These are phyloP conservation scores for Paraplagusia blochii DNA, from an alignment of 2,113 vertebrate species.

Conservation along the genomic window DNA sequence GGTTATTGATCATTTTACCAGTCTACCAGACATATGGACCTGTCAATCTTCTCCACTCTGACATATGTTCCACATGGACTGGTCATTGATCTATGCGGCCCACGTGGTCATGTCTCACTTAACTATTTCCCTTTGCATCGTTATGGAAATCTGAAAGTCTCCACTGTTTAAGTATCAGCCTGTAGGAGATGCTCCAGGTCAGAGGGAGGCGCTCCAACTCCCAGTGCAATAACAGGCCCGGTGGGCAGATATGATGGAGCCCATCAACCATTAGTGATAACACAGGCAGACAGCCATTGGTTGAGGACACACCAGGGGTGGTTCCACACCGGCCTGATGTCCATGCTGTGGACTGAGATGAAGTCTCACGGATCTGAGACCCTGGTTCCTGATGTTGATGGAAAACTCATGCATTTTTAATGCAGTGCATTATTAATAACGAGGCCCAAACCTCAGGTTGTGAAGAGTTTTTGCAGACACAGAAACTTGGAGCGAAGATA, in stretches of 20 bases:
- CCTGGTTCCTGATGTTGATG: slow-evolving; percentile 42
- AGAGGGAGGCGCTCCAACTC: slow-evolving; percentile 42
- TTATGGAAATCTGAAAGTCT: slow-evolving; percentile 79
- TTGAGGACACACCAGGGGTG: no score
- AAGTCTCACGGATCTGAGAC: no score
- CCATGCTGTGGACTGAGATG: no score
- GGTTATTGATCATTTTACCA: no score
- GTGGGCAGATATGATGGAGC: slow-evolving; percentile 16
- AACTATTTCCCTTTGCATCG: slow-evolving; percentile 66
- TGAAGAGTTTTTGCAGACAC: slow-evolving; percentile 30
- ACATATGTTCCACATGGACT: no score
- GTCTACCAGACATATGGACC: no score
- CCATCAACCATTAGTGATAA: no score
- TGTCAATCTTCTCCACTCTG: no score
- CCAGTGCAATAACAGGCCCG: slow-evolving; percentile 9
- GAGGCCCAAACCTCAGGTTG: slow-evolving; percentile 18
- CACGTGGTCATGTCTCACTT: slow-evolving; percentile 68
- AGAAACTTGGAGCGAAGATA: not conserved
- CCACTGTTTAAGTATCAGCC: slow-evolving; percentile 76
- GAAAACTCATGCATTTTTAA: slow-evolving; percentile 50
- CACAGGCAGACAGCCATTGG: no score
- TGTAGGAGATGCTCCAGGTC: slow-evolving; percentile 74
- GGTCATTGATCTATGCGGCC: slow-evolving; percentile 32
- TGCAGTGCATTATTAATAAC: slow-evolving; percentile 51
- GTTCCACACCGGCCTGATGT: no score